These are phyloP conservation scores for Brachionus koreanus DNA, from an alignment of 1,140 invertebrate genomes.

Conservation along the genomic window DNA sequence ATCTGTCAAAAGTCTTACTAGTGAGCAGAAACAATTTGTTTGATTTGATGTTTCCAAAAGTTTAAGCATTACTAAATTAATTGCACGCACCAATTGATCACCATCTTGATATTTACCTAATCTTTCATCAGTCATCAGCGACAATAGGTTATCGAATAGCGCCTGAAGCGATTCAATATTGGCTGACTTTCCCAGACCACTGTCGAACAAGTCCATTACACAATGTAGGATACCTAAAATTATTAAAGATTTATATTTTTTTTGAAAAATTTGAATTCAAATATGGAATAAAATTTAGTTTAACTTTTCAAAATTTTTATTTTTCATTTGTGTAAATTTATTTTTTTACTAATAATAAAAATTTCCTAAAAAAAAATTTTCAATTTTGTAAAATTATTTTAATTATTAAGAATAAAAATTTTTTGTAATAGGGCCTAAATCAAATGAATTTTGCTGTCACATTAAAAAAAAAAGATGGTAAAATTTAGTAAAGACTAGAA, in stretches of 20 bases:
- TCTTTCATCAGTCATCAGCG: slow-evolving; percentile 11
- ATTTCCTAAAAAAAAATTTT: too few species aligned
- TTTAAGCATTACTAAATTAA: slow-evolving; percentile 42
- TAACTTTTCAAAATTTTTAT: too few species aligned
- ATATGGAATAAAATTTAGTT: too few species aligned
- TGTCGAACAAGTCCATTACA: slow-evolving; percentile 21
- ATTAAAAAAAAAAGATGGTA: too few species aligned
- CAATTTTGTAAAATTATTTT: too few species aligned
- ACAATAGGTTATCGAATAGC: neutral
- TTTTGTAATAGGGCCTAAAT: too few species aligned
- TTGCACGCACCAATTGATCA: slow-evolving; percentile 32
- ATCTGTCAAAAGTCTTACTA: slow-evolving; percentile 26
- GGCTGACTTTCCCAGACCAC: neutral
- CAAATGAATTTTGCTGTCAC: too few species aligned
- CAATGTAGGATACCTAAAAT: slow-evolving; percentile 8
- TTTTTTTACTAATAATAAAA: too few species aligned
- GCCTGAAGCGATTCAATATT: neutral
- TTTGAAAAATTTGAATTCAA: neutral
- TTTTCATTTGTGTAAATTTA: too few species aligned
- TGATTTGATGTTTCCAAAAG: slow-evolving; percentile 38
- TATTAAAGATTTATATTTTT: neutral
- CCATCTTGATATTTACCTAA: slow-evolving; percentile 22
- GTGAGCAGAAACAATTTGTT: slow-evolving; percentile 29
- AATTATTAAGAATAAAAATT: too few species aligned
- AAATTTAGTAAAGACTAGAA: too few species aligned